Conservation (phyloP, 2,797 vertebrate genomes). For the Strix occidentalis region DNA sequence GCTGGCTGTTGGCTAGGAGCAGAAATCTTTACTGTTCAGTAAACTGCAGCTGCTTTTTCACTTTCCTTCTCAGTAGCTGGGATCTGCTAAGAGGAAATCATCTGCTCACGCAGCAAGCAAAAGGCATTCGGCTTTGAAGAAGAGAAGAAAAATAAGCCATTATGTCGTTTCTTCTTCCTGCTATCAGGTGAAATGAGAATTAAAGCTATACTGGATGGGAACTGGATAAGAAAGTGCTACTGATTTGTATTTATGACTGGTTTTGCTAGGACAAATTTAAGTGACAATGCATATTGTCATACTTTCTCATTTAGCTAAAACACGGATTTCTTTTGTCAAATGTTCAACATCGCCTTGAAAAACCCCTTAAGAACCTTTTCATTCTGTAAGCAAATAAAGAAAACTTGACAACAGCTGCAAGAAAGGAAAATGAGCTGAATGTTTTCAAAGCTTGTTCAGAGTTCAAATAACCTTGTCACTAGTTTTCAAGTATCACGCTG, state of each 20-base stretch:
- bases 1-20: neutral
- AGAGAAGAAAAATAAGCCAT: neutral
- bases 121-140: neutral
- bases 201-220: neutral
- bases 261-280: neutral
- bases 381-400: neutral
- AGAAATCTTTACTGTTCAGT: neutral
- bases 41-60: neutral
- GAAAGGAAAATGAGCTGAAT: slow-evolving; percentile 18
- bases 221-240: neutral
- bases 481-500: neutral
- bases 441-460: slow-evolving; percentile 5
- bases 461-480: slow-evolving; percentile 55
- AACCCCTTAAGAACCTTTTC: neutral
- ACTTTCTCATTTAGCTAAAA: neutral
- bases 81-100: neutral
- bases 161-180: neutral
- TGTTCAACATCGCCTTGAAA: neutral
- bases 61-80: neutral
- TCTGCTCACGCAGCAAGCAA: neutral
- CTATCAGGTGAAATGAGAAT: neutral
- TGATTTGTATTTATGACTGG: neutral
- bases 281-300: neutral
- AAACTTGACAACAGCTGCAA: slow-evolving; percentile 10
- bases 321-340: neutral